Base-by-base conservation (phyloP, 2,888 invertebrate species). In the Drosophila cracens region DNA sequence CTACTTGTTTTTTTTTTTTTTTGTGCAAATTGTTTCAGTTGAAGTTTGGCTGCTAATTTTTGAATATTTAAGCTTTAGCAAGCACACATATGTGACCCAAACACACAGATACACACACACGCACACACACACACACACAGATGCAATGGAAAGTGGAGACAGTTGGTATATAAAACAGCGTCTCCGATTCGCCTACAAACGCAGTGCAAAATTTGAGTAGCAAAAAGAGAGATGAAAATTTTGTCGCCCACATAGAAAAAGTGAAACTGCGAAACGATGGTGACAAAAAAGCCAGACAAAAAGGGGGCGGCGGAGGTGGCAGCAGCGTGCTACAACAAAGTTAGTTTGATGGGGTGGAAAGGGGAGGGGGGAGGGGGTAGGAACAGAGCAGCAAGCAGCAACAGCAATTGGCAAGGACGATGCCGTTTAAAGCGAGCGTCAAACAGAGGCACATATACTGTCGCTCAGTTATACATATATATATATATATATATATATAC, bases 221-320 rank as follows among this genome's bases (percentile, higher is more conserved):
- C 53, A 68, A 57, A 66, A 52, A 74, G 52, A 61, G 64, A 71
- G 63, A 64, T 64, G 46, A 66, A 71, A 73, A 78, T 54, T 46
- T 46, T 48, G 65, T 70, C 73, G 56, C 79, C 79, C 79, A 79
- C 81, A 82, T 59, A 59, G 83, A 88, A 84, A 89, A 85, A 84
- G 90, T 88, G 90, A 84, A 88, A 90, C 66, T 79, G 88, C 82
- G 86, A 82, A 83, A 85, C 77, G 80, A 72, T 63, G 85, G 82
- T 63, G 61, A 49, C 46, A 81, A 82, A 81, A 86, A 68, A 70
- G 69, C 40, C 82, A 83, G 79, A 72, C 83, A 70, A 69, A 63
- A 25, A 25, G 56, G 67, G 21, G 18, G 13, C 0, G 43, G 57
- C 49, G 21, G 62, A 57, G 64, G 59, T 81, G 68, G 49, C 69